Base-by-base conservation (phyloP, 2,113 vertebrate genomes). In the Strigops habroptila region DNA sequence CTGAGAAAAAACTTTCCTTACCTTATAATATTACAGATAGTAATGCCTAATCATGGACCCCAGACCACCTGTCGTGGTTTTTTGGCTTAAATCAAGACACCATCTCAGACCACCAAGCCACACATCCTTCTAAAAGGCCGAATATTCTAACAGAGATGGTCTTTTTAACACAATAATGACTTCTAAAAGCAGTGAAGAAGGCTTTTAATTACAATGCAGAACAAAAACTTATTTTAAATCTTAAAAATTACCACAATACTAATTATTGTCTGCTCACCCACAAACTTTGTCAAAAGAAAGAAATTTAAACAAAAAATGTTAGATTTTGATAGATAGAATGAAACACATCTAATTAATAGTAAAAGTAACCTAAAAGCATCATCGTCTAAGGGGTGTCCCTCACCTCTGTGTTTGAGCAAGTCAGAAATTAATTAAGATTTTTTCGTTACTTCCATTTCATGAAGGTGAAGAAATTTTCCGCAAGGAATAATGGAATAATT, bases 341-440 rank as follows among this genome's bases (percentile, higher is more conserved):
- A 69, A 75, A 59, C n/a, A 28, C 2, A 15, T 37, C 17, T 18
- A 4, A 49, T n/a, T 18, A 4, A 49, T n/a, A 70, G 19, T 63
- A 85, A 74, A 63, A 30, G 17, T 84, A 15, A 41, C 18, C 33
- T 59, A 23, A n/a, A 37, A 62, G 14, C 9, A 35, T 67, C 41
- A 24, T 17, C 5, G 7, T 49, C 6, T n/a, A 67, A 65, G 14
- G 5, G 3, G 10, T 60, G 27, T 0, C 0, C 17, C 7, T 60
- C 18, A 71, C 4, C 10, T 64, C 8, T 79, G 7, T 35, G 10
- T 79, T 24, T 55, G 33, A 52, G 24, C 3, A 73, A 53, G 48
- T 73, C 27, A 77, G 53, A 80, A 73, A 69, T 3, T 44, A 41
- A 22, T 30, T n/a, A 44, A 30, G 12, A 18, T n/a, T 48, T 67